phyloP scores from a whole-genome alignment of 2,888 invertebrate genomes.

The Hydropsyche betteni region DNA sequence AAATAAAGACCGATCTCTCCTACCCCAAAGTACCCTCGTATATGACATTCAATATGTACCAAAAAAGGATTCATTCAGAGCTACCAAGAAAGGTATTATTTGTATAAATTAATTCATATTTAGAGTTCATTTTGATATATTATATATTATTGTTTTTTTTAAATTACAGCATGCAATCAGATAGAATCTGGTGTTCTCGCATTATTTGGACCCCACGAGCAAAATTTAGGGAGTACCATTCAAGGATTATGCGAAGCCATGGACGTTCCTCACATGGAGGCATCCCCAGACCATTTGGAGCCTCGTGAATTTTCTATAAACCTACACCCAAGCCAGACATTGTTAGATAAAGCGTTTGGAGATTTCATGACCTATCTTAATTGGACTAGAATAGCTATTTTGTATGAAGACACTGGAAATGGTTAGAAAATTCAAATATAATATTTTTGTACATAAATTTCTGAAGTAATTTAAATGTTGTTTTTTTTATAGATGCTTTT shows the following conservation, averaged over 20 bases:
- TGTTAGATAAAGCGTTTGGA: slow-evolving; percentile 83
- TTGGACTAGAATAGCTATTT: slow-evolving; percentile 92
- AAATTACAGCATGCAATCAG: slow-evolving; percentile 76
- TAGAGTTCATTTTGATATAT: slow-evolving; percentile 37
- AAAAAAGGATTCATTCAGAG: slow-evolving; percentile 88
- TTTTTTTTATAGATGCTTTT: slow-evolving; percentile 74
- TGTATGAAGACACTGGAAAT: slow-evolving; percentile 89
- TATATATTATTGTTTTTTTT: slow-evolving; percentile 38
- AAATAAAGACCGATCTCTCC: slow-evolving; percentile 84
- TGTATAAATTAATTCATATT: neutral
- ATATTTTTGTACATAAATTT: slow-evolving; percentile 22
- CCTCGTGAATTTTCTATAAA: slow-evolving; percentile 84
- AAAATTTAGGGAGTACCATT: slow-evolving; percentile 82
- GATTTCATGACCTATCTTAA: slow-evolving; percentile 88
- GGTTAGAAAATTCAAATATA: slow-evolving; percentile 65
- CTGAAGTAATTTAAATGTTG: slow-evolving; percentile 13
- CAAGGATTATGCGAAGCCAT: slow-evolving; percentile 89
- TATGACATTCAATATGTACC: slow-evolving; percentile 93
- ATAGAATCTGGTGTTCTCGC: slow-evolving; percentile 87
- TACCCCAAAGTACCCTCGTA: slow-evolving; percentile 88
- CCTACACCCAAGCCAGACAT: slow-evolving; percentile 84
- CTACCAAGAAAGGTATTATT: slow-evolving; percentile 85
- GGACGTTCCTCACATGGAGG: slow-evolving; percentile 90
- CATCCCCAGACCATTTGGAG: slow-evolving; percentile 53
- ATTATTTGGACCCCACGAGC: slow-evolving; percentile 88